Percentiles rank a stretch among this genome's conserved stretches.
Conservation (phyloP, 2,113 vertebrate species). For the Chaenocephalus aceratus region DNA sequence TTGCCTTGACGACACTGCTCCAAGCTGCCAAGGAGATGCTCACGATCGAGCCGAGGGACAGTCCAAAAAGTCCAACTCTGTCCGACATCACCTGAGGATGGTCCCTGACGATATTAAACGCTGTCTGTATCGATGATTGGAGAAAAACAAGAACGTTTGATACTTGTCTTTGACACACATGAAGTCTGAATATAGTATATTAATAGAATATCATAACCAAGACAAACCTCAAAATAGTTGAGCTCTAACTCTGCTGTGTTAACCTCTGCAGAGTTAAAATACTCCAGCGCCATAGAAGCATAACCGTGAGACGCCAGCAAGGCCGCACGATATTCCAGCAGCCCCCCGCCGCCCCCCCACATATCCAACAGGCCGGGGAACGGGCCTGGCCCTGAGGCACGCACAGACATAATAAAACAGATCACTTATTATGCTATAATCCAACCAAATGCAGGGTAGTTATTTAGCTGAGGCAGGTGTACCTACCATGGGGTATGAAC, state of each 20-base stretch:
- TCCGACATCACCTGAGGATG: conserved; percentile 75
- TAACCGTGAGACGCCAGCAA: conserved; percentile 81
- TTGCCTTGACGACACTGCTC: conserved; percentile 62
- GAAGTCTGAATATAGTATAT: too few species aligned
- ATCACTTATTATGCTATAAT: background rate
- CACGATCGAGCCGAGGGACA: conserved; percentile 70
- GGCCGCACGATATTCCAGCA: conserved; percentile 80
- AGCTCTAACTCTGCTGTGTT: background rate
- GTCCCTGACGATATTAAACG: conserved; percentile 66
- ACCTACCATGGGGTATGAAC: conserved; percentile 85
- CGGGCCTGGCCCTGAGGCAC: conserved; percentile 78
- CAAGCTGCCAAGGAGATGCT: conserved; percentile 56
- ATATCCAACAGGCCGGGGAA: conserved; percentile 83
- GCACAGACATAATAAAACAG: background rate
- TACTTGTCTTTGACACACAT: background rate
- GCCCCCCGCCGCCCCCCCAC: conserved; percentile 84
- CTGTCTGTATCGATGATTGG: conserved; percentile 60
- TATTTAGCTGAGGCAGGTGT: background rate
- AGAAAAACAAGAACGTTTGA: too few species aligned
- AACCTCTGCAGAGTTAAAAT: conserved; percentile 33
- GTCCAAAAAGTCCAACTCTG: conserved; percentile 74
- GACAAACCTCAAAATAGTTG: conserved; percentile 77
- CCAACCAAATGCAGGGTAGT: background rate
- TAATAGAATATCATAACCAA: background rate
- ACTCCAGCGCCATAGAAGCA: conserved; percentile 76